Evolutionary conservation across 2,888 invertebrate species (phyloP).

Genomic region (Xestia xanthographa): DNA sequence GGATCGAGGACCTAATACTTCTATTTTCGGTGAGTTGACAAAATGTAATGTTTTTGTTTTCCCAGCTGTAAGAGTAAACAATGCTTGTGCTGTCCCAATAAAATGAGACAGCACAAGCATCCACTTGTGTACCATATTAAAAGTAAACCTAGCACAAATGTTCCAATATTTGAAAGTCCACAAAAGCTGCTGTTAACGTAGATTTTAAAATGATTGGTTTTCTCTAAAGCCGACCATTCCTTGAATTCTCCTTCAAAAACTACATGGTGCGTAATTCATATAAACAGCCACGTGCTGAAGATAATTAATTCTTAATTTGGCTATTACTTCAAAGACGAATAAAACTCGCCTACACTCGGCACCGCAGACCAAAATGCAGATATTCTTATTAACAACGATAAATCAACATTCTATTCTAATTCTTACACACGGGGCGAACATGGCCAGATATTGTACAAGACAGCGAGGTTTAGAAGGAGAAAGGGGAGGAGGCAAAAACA

Average conservation of each 20-base stretch:
- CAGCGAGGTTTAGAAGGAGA: too few species aligned
- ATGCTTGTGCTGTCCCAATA: too few species aligned
- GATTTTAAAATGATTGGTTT: not conserved
- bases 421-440: not conserved
- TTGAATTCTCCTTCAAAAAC: not conserved
- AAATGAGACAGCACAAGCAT: not conserved
- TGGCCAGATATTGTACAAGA: too few species aligned
- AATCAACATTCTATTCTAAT: not conserved
- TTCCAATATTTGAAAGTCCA: not conserved
- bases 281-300: not conserved
- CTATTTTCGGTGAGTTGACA: conserved; percentile 90
- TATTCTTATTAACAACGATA: too few species aligned
- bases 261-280: not conserved
- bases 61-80: not conserved
- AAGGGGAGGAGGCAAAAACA: too few species aligned
- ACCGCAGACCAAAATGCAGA: not conserved
- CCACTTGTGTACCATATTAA: not conserved
- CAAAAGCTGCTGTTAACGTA: not conserved
- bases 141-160: not conserved
- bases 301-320: not conserved
- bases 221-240: not conserved
- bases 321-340: not conserved
- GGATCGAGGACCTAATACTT: conserved; percentile 92
- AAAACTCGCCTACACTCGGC: not conserved
- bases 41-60: not conserved